Evolutionary conservation across 2,113 vertebrate species (phyloP).

Genomic region (Pollimyrus isidori): DNA sequence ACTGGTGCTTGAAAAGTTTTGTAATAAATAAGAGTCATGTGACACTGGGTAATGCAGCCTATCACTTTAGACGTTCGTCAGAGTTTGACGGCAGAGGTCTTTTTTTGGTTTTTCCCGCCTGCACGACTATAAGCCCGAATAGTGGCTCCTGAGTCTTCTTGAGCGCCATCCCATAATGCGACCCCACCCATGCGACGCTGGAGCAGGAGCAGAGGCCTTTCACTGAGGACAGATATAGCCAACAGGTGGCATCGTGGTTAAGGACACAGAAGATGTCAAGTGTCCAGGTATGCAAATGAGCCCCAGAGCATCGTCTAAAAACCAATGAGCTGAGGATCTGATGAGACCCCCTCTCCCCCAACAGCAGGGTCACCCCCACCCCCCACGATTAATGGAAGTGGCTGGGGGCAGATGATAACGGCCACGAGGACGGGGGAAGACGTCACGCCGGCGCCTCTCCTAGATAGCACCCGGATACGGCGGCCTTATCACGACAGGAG

Average conservation of each 20-base stretch:
- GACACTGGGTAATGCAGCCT: not conserved
- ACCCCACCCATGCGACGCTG: not conserved
- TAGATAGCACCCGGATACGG: slow-evolving; percentile 28
- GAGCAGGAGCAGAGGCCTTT: not conserved
- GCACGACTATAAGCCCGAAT: not conserved
- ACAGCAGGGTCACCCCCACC: not conserved
- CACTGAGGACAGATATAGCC: not conserved
- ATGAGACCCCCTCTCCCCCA: not conserved
- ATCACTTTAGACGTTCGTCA: not conserved
- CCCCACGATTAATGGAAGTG: not conserved
- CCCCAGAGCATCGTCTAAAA: not conserved
- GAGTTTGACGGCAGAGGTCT: not conserved
- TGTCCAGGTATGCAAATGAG: not conserved
- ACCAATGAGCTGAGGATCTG: not conserved
- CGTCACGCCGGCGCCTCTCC: not conserved
- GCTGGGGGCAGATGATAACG: not conserved
- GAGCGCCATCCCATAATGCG: not conserved
- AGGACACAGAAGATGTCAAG: not conserved
- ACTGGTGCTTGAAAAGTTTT: not conserved
- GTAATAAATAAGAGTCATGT: not conserved
- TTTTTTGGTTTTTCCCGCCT: not conserved
- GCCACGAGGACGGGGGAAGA: not conserved
- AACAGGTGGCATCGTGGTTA: not conserved
- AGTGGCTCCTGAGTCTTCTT: not conserved
- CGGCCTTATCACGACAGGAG: slow-evolving; percentile 36